phyloP scores from a whole-genome alignment of 1,140 invertebrate species.

The Steinernema feltiae region DNA sequence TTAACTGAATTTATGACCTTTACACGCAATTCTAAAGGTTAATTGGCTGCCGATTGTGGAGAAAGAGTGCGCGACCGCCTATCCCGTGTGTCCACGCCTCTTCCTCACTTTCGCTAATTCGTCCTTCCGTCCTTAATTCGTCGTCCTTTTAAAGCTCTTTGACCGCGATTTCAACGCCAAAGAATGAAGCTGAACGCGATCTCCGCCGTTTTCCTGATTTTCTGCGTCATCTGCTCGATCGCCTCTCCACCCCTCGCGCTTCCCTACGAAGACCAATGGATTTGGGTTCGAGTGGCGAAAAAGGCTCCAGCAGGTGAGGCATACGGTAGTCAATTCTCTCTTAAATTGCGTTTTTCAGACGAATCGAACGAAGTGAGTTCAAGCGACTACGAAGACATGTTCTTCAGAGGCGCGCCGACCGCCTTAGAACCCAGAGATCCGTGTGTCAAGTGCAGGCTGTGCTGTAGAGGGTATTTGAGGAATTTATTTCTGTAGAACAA shows the following conservation, averaged over 20 bases:
- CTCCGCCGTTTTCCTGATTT: background rate
- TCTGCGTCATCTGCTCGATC: background rate
- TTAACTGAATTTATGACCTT: too few species aligned
- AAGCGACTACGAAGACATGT: background rate
- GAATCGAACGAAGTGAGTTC: background rate
- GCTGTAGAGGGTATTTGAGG: too few species aligned
- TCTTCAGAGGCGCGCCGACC: background rate
- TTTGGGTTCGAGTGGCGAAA: background rate
- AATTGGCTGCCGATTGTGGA: too few species aligned
- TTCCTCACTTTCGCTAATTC: too few species aligned
- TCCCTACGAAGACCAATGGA: background rate
- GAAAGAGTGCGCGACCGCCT: too few species aligned
- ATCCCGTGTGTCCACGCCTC: too few species aligned
- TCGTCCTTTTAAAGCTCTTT: too few species aligned
- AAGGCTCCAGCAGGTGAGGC: background rate
- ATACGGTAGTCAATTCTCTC: background rate
- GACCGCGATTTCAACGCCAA: too few species aligned
- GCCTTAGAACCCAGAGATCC: background rate
- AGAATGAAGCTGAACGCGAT: background rate
- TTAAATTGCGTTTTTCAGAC: background rate
- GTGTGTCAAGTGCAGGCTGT: too few species aligned
- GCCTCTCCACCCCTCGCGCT: background rate
- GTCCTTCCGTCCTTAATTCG: too few species aligned
- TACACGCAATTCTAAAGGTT: too few species aligned
- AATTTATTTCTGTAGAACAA: too few species aligned